phyloP scores from a whole-genome alignment of 2,113 vertebrate species.

The Nannobrachium achirus region DNA sequence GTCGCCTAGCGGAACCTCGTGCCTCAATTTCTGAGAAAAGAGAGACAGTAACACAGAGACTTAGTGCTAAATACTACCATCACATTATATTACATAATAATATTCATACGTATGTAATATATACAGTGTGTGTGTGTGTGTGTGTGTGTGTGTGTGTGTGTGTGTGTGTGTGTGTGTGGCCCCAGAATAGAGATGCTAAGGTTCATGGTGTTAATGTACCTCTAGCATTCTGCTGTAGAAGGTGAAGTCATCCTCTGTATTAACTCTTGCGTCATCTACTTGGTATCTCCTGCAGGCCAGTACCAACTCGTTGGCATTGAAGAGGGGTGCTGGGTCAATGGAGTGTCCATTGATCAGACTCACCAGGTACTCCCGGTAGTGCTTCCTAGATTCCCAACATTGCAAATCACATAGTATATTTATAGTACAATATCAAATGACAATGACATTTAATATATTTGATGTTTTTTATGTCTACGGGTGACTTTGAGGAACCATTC shows the following conservation, averaged over 20 bases:
- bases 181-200: too few relatives aligned
- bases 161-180: too few relatives aligned
- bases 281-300: constrained; percentile 83
- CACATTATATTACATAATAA: not conserved
- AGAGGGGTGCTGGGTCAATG: constrained; percentile 84
- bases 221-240: constrained; percentile 76
- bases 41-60: not conserved
- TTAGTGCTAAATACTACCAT: too few relatives aligned
- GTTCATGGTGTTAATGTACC: constrained; percentile 40
- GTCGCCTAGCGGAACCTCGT: constrained; percentile 83
- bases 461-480: too few relatives aligned
- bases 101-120: too few relatives aligned
- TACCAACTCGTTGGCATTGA: constrained; percentile 77
- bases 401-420: too few relatives aligned
- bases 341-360: constrained; percentile 87
- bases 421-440: too few relatives aligned
- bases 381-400: constrained; percentile 75
- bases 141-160: too few relatives aligned
- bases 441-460: too few relatives aligned
- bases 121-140: too few relatives aligned
- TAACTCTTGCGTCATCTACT: constrained; percentile 63
- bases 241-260: constrained; percentile 73
- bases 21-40: constrained; percentile 83
- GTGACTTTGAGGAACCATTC: too few relatives aligned
- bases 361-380: constrained; percentile 89